Evolutionary conservation across 2,113 vertebrate genomes (phyloP), one percentile per base, ranked within the genome.

Genomic region (Meriones unguiculatus): DNA sequence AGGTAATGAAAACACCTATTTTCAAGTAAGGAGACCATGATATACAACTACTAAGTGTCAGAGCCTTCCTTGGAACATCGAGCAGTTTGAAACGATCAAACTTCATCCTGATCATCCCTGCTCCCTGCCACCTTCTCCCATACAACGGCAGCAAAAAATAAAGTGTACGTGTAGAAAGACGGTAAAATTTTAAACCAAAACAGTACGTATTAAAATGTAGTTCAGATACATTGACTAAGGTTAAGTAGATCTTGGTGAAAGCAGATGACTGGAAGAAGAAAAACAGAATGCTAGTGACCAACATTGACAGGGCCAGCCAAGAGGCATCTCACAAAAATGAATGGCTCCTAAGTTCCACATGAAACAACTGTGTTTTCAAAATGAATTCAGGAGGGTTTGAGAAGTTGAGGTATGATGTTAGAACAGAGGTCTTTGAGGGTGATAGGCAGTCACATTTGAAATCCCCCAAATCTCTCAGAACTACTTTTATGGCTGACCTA

Each of bases 391-490:
- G 41, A 90, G 1, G 73, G 18, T 30, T 92, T n/a, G 87, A 94
- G 50, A 96, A 86, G 57, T 38, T 25, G 52, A 17, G 25, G 7
- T 15, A 18, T 59, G 59, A 70, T 62, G 25, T 67, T 82, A 87
- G 57, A 57, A 35, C 86, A 24, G 7, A 85, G 70, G 78, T 86
- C 57, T 35, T 90, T 2, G 6, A 80, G 38, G 8, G 2, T 75
- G 41, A 72, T 5, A 62, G 11, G 15, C 11, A 73, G 52, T n/a
- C 85, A 6, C n/a, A 62, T 70, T 75, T 70, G 46, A 76, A 95
- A 90, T 90, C 91, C 57, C 62, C 82, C 62, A 81, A 81, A 88
- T 94, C 20, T 4, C 20, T 88, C 64, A 93, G 38, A 81, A 69
- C 13, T 10, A 69, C 7, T 80, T 1, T 65, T 73, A n/a, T 13